Evolutionary conservation across 1,140 invertebrate species (phyloP).

Genomic region (Heliconius nattereri): DNA sequence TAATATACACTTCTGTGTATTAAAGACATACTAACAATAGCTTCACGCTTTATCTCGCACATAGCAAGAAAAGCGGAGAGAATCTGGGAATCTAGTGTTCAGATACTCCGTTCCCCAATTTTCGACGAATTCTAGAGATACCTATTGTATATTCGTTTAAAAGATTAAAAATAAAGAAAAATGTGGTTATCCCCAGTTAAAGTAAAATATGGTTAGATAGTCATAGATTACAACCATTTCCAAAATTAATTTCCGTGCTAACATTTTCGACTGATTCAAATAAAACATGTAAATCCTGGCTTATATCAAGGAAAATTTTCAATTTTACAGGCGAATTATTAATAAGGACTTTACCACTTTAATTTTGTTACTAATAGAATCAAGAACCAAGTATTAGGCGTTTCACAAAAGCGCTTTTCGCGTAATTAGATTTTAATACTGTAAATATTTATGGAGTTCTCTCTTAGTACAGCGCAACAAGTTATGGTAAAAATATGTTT

Average conservation of each 20-base stretch:
- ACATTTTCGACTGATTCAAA: neutral
- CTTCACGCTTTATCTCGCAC: too few species aligned
- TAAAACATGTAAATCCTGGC: conserved; percentile 8
- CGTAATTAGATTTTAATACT: conserved; percentile 11
- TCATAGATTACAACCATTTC: neutral
- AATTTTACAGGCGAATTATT: neutral
- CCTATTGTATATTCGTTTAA: too few species aligned
- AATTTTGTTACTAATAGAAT: conserved; percentile 6
- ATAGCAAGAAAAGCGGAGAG: too few species aligned
- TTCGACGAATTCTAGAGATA: too few species aligned
- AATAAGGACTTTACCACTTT: neutral
- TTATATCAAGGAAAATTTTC: neutral
- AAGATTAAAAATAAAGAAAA: too few species aligned
- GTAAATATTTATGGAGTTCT: conserved; percentile 11
- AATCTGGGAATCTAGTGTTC: too few species aligned
- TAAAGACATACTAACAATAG: too few species aligned
- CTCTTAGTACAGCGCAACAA: conserved; percentile 3
- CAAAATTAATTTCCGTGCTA: neutral
- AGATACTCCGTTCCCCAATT: too few species aligned
- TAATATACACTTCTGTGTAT: too few species aligned
- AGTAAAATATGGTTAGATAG: neutral
- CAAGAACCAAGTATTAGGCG: neutral
- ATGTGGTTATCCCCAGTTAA: too few species aligned
- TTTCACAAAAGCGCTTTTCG: conserved; percentile 6
- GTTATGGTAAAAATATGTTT: neutral